These are phyloP conservation scores for Tyto alba DNA, from an alignment of 2,113 vertebrate genomes.

Conservation along the genomic window DNA sequence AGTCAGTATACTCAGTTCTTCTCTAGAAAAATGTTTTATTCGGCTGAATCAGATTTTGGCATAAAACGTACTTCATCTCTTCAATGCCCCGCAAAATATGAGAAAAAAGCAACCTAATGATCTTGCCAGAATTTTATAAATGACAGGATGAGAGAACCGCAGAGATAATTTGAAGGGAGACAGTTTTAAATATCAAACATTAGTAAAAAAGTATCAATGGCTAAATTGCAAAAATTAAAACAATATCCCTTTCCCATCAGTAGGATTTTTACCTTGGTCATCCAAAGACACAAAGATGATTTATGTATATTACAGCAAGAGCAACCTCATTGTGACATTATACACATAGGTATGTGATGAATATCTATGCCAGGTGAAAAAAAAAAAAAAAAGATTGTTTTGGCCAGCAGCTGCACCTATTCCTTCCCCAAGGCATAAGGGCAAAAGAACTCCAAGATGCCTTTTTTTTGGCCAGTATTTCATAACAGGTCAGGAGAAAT, in stretches of 20 bases:
- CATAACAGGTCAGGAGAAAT: background rate
- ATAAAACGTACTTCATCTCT: background rate
- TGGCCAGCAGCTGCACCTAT: background rate
- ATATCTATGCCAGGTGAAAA: background rate
- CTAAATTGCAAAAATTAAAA: background rate
- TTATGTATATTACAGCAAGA: background rate
- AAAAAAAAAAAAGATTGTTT: background rate
- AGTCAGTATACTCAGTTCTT: background rate
- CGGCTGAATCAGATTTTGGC: background rate
- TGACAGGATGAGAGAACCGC: background rate
- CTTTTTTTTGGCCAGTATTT: background rate
- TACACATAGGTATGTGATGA: background rate
- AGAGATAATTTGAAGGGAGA: background rate
- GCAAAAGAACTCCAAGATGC: background rate
- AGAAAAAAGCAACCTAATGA: background rate
- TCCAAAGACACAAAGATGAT: background rate
- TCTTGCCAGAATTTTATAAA: background rate
- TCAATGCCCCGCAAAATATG: fast-evolving
- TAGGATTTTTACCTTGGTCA: background rate
- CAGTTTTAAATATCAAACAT: background rate
- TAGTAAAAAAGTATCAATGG: fast-evolving
- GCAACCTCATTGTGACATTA: background rate
- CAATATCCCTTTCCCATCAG: background rate
- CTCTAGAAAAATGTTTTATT: background rate
- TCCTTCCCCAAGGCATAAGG: background rate